Base-by-base conservation (phyloP, 2,113 vertebrate genomes). In the Ramphastos sulfuratus region DNA sequence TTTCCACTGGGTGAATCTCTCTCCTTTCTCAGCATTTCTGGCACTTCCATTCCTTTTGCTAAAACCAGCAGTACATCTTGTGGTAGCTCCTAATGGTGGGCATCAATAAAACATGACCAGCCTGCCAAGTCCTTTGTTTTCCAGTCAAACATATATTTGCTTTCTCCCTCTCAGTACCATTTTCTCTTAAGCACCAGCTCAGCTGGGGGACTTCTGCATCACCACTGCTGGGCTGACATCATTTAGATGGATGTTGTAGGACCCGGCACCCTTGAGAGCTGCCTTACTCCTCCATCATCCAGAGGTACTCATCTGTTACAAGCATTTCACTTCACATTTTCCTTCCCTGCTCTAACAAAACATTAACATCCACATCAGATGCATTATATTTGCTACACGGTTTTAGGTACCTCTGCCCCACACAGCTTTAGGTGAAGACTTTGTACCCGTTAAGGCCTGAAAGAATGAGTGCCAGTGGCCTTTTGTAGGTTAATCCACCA, bases 401-500 rank as follows among this genome's bases (percentile, higher is more conserved):
- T 92, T 90, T 82, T 11, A 78, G 87, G 56, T 65, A 67, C 9
- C 30, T 85, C 58, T 65, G 82, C 72, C 89, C n/a, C 72, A 46
- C 24, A 25, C 24, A 28, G 8, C 72, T 90, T 69, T 85, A 85
- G 72, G 39, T 78, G 76, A 85, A 88, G 72, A 31, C 82, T 93
- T 75, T 69, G 79, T 85, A 76, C 59, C 76, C 85, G 65, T 84
- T 84, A 91, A 86, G 73, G 55, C 39, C 87, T 78, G 70, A 69
- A 91, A 90, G 89, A 90, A 93, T 28, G 54, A 95, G 72, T 69
- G 76, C 87, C 90, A 91, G 21, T 78, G 95, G 87, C 89, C 95
- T 88, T 96, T 95, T 91, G 87, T 93, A 95, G 87, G 96, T 90
- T 86, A 94, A 94, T 70, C 72, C 92, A 92, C 73, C 54, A 66